Evolutionary conservation across 2,888 invertebrate genomes (phyloP), one percentile per base, ranked within the genome.

Genomic region (Athalia circularis): DNA sequence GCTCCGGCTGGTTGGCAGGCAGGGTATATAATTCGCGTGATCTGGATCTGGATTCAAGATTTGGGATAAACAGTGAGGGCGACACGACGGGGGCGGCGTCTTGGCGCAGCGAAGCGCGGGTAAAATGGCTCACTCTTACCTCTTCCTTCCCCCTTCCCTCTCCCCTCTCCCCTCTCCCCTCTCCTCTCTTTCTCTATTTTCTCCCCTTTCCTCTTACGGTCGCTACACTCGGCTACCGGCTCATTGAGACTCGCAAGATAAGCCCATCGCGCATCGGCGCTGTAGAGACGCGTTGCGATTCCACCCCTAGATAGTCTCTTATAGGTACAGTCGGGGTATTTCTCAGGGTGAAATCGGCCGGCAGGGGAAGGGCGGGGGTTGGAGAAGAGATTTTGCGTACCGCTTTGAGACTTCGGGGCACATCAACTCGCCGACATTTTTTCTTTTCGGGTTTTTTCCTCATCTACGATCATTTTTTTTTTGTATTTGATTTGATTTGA

Each of bases 141-240:
- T 11, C 15, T 43, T 13, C 43, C 77, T 67, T 79, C 11, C 65
- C 77, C 47, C 70, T 62, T 43, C 15, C 57, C 61, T 64, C 77
- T 64, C 78, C 77, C 80, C 48, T 80, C 68, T 50, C 64, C 79
- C 77, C 67, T 61, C 67, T 64, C 78, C 77, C 80, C 48, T 80
- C 68, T 50, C 64, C 79, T 79, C 67, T 61, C 67, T 70, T 75
- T 83, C 76, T 64, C 76, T 68, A 79, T 74, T 70, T 74, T 77
- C 62, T 78, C 61, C 48, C 62, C 79, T 57, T 68, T 54, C 61
- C 80, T 77, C 70, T 80, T 80, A 65, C 77, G 77, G 62, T 74
- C 13, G 52, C 75, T 45, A 80, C 59, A 68, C 70, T 29, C 65
- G 75, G 79, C 74, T 65, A 79, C 68, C 65, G 77, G 80, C 75